A percentile compares a stretch with the other conserved stretches of the same genome.
Conservation (phyloP, 1,140 invertebrate species). For the Anagrus nilaparvatae region DNA sequence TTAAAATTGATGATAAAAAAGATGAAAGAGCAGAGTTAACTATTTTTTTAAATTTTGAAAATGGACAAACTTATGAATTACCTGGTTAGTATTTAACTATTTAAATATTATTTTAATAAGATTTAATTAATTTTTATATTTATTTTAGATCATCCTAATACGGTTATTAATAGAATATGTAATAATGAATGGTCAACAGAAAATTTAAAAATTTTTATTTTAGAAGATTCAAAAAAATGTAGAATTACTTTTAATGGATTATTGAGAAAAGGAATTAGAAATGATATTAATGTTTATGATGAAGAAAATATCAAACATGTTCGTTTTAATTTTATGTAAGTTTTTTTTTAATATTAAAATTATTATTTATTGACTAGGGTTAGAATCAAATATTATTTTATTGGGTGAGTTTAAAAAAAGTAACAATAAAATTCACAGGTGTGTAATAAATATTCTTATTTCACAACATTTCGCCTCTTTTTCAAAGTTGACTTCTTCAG, state of each 20-base stretch:
- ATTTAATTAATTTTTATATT: neutral
- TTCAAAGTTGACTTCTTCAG: no score
- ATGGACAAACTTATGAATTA: slow-evolving; percentile 41
- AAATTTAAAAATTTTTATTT: slow-evolving; percentile 47
- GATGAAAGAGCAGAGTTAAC: slow-evolving; percentile 34
- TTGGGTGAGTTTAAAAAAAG: no score
- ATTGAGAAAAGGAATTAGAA: slow-evolving; percentile 33
- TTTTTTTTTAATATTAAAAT: no score
- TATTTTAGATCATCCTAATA: slow-evolving; percentile 37
- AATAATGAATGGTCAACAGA: slow-evolving; percentile 40
- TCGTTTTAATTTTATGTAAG: slow-evolving; percentile 40
- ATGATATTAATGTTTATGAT: slow-evolving; percentile 22
- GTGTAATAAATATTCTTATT: no score
- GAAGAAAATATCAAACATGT: slow-evolving; percentile 39
- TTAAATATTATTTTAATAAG: slow-evolving; percentile 17
- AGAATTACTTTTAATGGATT: slow-evolving; percentile 52
- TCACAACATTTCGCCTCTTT: no score
- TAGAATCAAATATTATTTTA: no score
- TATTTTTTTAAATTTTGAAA: slow-evolving; percentile 37
- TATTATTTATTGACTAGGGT: no score
- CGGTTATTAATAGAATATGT: slow-evolving; percentile 26
- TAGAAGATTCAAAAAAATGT: slow-evolving; percentile 43
- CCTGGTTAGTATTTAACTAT: slow-evolving; percentile 37
- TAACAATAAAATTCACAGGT: no score
- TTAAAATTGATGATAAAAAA: slow-evolving; percentile 34